A percentile compares a stretch with the other conserved stretches of the same genome.
phyloP scores from a whole-genome alignment of 92 coral and sea anemone genomes.

The Phenganax stokvisi region DNA sequence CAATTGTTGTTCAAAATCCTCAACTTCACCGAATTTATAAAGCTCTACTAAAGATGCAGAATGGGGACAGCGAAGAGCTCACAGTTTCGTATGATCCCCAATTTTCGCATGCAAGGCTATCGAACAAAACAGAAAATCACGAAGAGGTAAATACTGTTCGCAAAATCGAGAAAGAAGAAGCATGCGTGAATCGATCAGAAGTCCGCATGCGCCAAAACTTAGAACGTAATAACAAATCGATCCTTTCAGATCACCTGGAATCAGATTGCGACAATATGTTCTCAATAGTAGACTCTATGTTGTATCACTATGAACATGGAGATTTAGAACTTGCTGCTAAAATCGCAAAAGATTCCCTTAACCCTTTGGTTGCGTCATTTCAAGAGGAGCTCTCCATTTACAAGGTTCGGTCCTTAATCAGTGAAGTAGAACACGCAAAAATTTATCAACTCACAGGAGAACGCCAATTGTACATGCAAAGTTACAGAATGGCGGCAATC shows the following conservation, averaged over 20 bases:
- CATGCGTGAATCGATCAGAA: neutral
- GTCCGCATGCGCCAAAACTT: neutral
- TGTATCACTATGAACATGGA: neutral
- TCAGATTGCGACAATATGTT: neutral
- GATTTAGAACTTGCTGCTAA: neutral
- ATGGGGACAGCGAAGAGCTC: neutral
- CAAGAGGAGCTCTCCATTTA: neutral
- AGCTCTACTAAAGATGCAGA: neutral
- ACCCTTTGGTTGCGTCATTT: neutral
- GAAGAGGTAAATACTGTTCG: neutral
- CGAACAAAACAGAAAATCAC: neutral
- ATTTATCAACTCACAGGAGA: constrained; percentile 4
- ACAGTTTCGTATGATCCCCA: neutral
- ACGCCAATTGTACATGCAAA: neutral
- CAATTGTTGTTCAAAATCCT: neutral
- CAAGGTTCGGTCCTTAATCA: neutral
- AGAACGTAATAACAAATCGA: neutral
- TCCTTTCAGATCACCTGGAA: neutral
- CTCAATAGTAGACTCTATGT: neutral
- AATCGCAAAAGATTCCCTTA: neutral
- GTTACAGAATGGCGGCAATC: neutral
- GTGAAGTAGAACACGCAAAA: neutral
- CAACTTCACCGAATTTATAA: neutral
- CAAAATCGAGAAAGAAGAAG: no score
- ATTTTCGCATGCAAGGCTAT: neutral